A percentile compares a stretch with the other conserved stretches of the same genome.
These are phyloP conservation scores for Notolabrus celidotus DNA, from an alignment of 2,797 vertebrate species.

Conservation along the genomic window DNA sequence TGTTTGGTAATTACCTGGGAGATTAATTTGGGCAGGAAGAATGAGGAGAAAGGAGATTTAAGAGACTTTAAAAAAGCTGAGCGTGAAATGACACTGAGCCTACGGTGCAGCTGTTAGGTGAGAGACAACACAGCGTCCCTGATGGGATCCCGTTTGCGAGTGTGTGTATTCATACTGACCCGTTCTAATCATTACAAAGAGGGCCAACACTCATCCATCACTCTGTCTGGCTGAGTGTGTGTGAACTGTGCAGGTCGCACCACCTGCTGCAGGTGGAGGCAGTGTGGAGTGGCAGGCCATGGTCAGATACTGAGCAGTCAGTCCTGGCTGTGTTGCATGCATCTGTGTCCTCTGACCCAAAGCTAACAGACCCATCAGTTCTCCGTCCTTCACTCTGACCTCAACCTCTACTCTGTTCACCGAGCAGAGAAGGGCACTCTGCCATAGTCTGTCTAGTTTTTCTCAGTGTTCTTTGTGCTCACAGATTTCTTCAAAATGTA, in stretches of 20 bases:
- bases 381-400: constrained; percentile 36
- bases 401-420: neutral
- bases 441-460: neutral
- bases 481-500: constrained; percentile 1
- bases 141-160: constrained; percentile 42
- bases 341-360: constrained; percentile 12
- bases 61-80: constrained; percentile 2
- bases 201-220: constrained; percentile 65
- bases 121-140: constrained; percentile 29
- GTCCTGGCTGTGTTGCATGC: constrained; percentile 12
- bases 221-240: constrained; percentile 52
- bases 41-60: neutral
- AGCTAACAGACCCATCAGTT: neutral
- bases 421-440: neutral
- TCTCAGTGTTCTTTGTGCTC: neutral
- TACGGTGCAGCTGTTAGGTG: constrained; percentile 57
- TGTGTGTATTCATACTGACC: constrained; percentile 48
- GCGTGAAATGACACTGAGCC: constrained; percentile 18
- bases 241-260: constrained; percentile 35
- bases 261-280: constrained; percentile 53
- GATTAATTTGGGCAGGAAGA: neutral
- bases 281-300: neutral
- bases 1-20: neutral
- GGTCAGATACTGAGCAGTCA: constrained; percentile 20
- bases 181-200: constrained; percentile 41